Conservation (phyloP, 2,113 vertebrate genomes). For the Rostratula benghalensis region DNA sequence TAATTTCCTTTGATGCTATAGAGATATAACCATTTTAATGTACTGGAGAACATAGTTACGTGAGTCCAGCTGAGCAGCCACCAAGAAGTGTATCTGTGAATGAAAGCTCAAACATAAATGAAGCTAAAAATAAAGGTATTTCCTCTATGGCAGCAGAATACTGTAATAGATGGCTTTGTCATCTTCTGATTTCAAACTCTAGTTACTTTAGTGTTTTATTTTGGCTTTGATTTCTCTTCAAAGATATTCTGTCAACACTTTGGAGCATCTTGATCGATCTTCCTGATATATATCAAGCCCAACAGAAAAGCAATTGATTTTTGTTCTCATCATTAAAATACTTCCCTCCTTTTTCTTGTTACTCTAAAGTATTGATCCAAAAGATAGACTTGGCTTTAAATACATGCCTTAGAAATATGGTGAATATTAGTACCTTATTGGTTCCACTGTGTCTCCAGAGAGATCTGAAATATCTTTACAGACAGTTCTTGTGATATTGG, state of each 20-base stretch:
- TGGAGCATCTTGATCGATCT: background rate
- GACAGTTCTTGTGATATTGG: background rate
- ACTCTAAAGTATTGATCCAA: background rate
- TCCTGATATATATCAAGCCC: background rate
- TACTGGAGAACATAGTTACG: background rate
- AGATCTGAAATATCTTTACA: background rate
- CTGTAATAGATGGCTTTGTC: background rate
- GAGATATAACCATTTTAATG: background rate
- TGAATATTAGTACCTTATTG: background rate
- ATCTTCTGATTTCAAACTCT: background rate
- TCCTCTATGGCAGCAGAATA: background rate
- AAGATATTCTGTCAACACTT: conserved; percentile 7
- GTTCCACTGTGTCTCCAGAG: background rate
- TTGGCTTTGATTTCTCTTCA: conserved; percentile 16
- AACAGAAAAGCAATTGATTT: conserved; percentile 5
- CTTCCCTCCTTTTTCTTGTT: background rate
- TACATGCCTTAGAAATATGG: background rate
- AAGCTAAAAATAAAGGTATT: background rate
- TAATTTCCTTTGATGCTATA: background rate
- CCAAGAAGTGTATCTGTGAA: background rate
- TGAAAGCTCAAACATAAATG: background rate
- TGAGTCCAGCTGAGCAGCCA: background rate
- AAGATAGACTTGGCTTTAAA: background rate
- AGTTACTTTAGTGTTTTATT: conserved; percentile 4
- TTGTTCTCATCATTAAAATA: background rate